phyloP scores from a whole-genome alignment of 1,140 invertebrate species.

The Chymomyza costata region DNA sequence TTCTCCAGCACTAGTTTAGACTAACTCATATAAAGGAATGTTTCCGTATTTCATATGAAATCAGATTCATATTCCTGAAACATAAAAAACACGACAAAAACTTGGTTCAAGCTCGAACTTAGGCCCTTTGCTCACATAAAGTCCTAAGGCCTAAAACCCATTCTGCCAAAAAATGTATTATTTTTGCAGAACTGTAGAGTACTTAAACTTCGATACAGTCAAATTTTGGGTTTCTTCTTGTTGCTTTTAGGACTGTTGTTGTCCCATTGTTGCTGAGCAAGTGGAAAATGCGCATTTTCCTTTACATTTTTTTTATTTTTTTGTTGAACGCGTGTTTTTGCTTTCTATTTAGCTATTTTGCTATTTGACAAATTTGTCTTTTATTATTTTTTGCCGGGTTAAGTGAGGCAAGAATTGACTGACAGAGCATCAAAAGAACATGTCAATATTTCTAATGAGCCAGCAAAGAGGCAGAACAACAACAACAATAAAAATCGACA shows the following conservation, averaged over 20 bases:
- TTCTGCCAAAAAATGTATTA: too few relatives aligned
- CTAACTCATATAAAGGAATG: too few relatives aligned
- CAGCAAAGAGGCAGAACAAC: constrained; percentile 21
- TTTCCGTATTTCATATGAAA: too few relatives aligned
- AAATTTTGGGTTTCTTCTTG: constrained; percentile 2
- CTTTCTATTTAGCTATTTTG: constrained; percentile 27
- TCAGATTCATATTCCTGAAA: too few relatives aligned
- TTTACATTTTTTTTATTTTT: too few relatives aligned
- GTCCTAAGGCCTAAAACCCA: too few relatives aligned
- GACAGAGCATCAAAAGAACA: constrained; percentile 15
- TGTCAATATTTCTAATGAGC: constrained; percentile 61
- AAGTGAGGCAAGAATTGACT: background rate
- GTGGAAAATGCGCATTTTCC: constrained; percentile 60
- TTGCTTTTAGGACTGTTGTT: constrained; percentile 17
- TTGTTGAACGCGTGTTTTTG: constrained; percentile 41
- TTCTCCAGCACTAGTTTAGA: too few relatives aligned
- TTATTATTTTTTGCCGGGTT: constrained; percentile 8
- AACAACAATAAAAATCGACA: too few relatives aligned
- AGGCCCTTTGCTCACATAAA: too few relatives aligned
- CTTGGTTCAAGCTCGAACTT: too few relatives aligned
- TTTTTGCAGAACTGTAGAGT: background rate
- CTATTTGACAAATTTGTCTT: constrained; percentile 20
- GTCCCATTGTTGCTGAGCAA: constrained; percentile 31
- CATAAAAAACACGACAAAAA: too few relatives aligned
- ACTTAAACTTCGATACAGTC: background rate